A percentile compares a stretch with the other conserved stretches of the same genome.
Evolutionary conservation across 2,888 invertebrate species (phyloP).

Genomic region (Aquatica leii): DNA sequence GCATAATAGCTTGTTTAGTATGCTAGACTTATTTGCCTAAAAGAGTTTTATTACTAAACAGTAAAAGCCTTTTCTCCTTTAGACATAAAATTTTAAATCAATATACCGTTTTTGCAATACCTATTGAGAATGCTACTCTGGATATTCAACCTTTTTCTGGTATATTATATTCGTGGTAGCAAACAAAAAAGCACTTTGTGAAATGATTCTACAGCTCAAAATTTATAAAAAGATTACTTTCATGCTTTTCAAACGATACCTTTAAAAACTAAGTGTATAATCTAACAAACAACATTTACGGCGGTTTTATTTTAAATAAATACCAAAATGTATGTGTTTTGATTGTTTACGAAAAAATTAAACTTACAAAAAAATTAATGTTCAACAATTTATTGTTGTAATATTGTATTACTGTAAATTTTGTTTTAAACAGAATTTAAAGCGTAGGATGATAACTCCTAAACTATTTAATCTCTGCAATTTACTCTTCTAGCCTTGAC

Average conservation of each 20-base stretch:
- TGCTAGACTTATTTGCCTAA: slow-evolving; percentile 25
- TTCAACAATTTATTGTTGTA: no score
- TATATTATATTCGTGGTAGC: slow-evolving; percentile 35
- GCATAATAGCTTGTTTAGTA: slow-evolving; percentile 16
- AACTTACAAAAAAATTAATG: no score
- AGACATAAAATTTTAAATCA: slow-evolving; percentile 36
- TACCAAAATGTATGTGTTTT: slow-evolving; percentile 15
- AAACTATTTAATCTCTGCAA: slow-evolving; percentile 8
- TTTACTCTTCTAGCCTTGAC: neutral
- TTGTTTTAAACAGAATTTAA: no score
- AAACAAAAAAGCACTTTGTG: slow-evolving; percentile 38
- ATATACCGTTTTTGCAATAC: slow-evolving; percentile 34
- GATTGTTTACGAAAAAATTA: neutral
- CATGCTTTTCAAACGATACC: slow-evolving; percentile 29
- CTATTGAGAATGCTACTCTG: slow-evolving; percentile 30
- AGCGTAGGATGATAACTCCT: neutral
- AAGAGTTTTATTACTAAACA: slow-evolving; percentile 32
- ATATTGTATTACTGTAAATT: no score
- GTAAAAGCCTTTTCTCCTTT: slow-evolving; percentile 29
- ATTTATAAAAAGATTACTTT: slow-evolving; percentile 36
- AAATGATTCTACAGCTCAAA: slow-evolving; percentile 37
- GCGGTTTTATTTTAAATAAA: slow-evolving; percentile 32
- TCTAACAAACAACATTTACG: slow-evolving; percentile 33
- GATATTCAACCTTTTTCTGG: slow-evolving; percentile 34
- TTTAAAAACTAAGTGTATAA: slow-evolving; percentile 30